A percentile compares a stretch with the other conserved stretches of the same genome.
Conservation (phyloP, 2,113 vertebrate genomes). For the Myodes glareolus region DNA sequence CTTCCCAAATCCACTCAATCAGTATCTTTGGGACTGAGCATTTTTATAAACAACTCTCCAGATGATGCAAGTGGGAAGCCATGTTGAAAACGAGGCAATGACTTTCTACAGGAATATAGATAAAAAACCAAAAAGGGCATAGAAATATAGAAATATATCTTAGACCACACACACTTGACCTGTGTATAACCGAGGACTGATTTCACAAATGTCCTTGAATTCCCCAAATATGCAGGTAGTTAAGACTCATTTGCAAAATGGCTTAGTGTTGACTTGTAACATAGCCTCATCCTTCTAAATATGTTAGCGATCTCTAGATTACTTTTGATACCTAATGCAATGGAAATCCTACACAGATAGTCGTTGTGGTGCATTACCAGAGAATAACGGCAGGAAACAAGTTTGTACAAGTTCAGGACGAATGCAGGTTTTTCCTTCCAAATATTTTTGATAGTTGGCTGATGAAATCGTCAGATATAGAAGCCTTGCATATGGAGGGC, state of each 20-base stretch:
- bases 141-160: neutral
- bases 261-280: neutral
- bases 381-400: neutral
- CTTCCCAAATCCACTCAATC: neutral
- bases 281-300: neutral
- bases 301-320: neutral
- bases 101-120: neutral
- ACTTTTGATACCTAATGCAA: neutral
- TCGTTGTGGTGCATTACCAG: neutral
- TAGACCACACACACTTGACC: neutral
- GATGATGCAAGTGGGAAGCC: neutral
- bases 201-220: neutral
- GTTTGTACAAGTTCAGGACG: neutral
- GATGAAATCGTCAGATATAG: neutral
- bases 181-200: neutral
- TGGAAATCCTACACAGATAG: neutral
- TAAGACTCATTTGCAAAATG: neutral
- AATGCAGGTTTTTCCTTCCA: neutral
- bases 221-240: no score
- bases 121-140: neutral
- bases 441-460: neutral
- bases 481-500: neutral
- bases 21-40: neutral
- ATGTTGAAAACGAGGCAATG: neutral
- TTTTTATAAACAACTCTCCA: neutral